Evolutionary conservation across 1,140 invertebrate species (phyloP).

Genomic region (Tigriopus japonicus): DNA sequence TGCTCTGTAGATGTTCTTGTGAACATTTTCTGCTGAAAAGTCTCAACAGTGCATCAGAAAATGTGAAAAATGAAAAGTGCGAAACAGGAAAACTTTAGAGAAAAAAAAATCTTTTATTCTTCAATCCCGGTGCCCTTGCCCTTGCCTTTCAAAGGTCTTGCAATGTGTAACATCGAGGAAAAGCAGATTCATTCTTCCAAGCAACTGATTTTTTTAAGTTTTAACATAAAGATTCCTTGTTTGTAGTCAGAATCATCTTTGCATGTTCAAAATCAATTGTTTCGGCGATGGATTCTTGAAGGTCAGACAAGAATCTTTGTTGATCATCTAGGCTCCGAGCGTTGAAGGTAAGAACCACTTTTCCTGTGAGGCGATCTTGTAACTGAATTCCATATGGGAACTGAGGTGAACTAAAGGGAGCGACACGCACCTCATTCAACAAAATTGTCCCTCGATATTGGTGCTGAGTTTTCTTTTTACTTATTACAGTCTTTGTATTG

Average conservation of each 20-base stretch:
- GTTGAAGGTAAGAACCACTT: constrained; percentile 80
- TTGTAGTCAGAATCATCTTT: neutral
- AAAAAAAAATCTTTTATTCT: no score
- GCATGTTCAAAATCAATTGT: constrained; percentile 77
- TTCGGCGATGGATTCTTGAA: constrained; percentile 77
- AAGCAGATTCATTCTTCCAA: no score
- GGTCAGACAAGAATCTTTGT: constrained; percentile 78
- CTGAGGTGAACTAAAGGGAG: constrained; percentile 25
- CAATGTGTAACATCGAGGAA: no score
- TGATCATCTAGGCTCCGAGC: constrained; percentile 81
- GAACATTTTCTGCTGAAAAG: no score
- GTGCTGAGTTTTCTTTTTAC: constrained; percentile 91
- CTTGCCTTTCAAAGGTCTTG: no score
- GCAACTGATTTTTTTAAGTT: no score
- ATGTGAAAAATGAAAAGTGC: no score
- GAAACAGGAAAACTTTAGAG: no score
- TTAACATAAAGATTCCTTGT: no score
- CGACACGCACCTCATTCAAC: constrained; percentile 42
- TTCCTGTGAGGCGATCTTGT: constrained; percentile 65
- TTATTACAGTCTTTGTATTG: constrained; percentile 89
- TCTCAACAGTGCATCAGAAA: no score
- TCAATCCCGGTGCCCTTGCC: no score
- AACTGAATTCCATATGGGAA: constrained; percentile 83
- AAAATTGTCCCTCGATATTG: constrained; percentile 82
- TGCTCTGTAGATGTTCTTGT: no score